These are phyloP conservation scores for Teleogryllus occipitalis DNA, from an alignment of 1,140 invertebrate genomes.

Conservation along the genomic window DNA sequence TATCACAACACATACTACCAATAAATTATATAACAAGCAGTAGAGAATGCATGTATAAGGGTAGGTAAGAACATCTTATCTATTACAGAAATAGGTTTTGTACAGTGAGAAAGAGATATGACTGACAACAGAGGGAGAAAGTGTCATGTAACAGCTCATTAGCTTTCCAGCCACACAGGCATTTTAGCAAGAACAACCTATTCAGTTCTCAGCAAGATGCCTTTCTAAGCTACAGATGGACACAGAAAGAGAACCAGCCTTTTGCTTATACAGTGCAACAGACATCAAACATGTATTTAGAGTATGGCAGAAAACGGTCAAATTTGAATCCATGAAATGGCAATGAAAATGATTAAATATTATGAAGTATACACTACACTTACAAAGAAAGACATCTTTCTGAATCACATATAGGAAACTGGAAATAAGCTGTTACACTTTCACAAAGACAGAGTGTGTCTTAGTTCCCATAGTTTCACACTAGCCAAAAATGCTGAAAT, in stretches of 20 bases:
- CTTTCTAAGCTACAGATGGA: not conserved
- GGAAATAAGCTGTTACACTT: not conserved
- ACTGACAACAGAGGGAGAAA: conserved; percentile 9
- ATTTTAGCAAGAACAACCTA: not conserved
- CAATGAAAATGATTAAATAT: not conserved
- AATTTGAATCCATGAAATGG: conserved; percentile 1
- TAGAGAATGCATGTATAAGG: conserved; percentile 19
- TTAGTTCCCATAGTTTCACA: not conserved
- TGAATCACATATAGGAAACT: not conserved
- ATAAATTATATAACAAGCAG: conserved; percentile 21
- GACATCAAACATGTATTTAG: conserved; percentile 5
- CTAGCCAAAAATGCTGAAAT: too few relatives aligned
- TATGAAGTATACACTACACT: not conserved
- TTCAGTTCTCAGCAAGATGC: conserved; percentile 2
- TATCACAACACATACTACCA: conserved; percentile 22
- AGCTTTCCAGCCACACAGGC: not conserved
- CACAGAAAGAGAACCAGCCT: conserved; percentile 3
- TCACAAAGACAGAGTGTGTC: not conserved
- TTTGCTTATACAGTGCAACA: conserved; percentile 4
- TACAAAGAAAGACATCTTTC: not conserved
- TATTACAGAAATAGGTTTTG: conserved; percentile 19
- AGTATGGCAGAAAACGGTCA: conserved; percentile 3
- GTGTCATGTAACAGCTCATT: not conserved
- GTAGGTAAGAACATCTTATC: conserved; percentile 12
- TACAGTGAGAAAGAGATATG: conserved; percentile 11